Base-by-base conservation (phyloP, 92 coral and sea anemone genomes). In the Porites cylindrica region DNA sequence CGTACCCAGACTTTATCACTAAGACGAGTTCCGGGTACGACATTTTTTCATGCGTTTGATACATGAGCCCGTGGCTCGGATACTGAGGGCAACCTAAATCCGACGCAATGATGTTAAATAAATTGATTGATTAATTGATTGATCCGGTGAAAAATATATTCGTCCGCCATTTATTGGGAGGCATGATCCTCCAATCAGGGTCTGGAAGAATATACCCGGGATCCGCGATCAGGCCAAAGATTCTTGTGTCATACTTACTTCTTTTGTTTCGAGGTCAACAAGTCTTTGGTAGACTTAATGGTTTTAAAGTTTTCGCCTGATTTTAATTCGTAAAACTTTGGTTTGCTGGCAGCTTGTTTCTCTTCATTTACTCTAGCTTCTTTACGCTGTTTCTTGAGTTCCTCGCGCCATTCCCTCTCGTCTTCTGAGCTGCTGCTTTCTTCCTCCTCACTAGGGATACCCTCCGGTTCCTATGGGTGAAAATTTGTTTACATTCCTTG, bases 271-370 rank as follows among this genome's bases (percentile, higher is more conserved):
- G 83, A 59, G 64, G 82, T 72, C 3, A 82, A 8, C 66, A 85
- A 66, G 10, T 92, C 24, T 8, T 66, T 88, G 26, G 62, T 18
- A 24, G 83, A 74, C 53, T 82, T 88, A 16, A 91, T 59, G 20
- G 85, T 52, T 58, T 86, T 85, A 56, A 87, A 92, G 14, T 90
- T 91, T 78, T 91, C 94, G 3, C 96, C 94, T 17, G 91, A 61
- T 81, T 96, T 96, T 18, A 96, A 90, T 79, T 96, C 98, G 80
- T 93, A 96, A 91, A 96, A 96, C 90, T 93, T 96, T 11, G 98
- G 96, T 81, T 86, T 88, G 72, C 51, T 94, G 21, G 65, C 51
- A 54, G 14, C 66, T 11, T 58, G 78, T 43, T 80, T 88, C 16
- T 80, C 84, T 7, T 73, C 88, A 19, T 75, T 71, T 43, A 84